These are phyloP conservation scores for Drosophila kanapiae DNA, from an alignment of 1,140 invertebrate species.

Conservation along the genomic window DNA sequence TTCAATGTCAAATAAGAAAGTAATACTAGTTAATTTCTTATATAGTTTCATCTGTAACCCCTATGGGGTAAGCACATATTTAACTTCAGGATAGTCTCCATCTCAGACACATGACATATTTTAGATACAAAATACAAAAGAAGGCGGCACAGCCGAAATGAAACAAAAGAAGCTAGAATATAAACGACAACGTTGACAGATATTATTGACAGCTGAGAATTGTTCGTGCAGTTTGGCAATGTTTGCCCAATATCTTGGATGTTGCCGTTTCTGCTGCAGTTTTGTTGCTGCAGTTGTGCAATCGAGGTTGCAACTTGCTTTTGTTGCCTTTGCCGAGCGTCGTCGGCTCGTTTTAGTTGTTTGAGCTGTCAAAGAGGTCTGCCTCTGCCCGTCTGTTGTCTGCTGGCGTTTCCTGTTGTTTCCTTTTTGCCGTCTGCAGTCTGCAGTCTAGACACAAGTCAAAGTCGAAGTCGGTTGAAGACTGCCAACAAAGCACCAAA, in stretches of 20 bases:
- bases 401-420: constrained; percentile 76
- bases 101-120: constrained; percentile 21
- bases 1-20: not conserved
- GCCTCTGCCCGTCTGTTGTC: constrained; percentile 53
- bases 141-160: not conserved
- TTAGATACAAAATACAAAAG: constrained; percentile 15
- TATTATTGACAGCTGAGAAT: constrained; percentile 82
- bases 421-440: constrained; percentile 67
- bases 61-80: not conserved
- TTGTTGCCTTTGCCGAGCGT: constrained; percentile 15
- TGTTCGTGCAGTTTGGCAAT: constrained; percentile 72
- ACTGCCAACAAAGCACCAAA: constrained; percentile 26
- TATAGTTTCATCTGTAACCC: too few relatives aligned
- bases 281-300: constrained; percentile 57
- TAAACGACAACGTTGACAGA: constrained; percentile 54
- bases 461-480: constrained; percentile 57
- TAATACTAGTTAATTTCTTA: not conserved
- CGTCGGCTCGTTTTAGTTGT: constrained; percentile 67
- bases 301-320: constrained; percentile 44
- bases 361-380: constrained; percentile 79
- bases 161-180: constrained; percentile 24
- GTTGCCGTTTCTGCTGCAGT: constrained; percentile 36
- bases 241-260: constrained; percentile 67
- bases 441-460: constrained; percentile 76
- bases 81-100: constrained; percentile 1